phyloP scores from a whole-genome alignment of 92 coral and sea anemone species.

The Palythoa caribaeorum region DNA sequence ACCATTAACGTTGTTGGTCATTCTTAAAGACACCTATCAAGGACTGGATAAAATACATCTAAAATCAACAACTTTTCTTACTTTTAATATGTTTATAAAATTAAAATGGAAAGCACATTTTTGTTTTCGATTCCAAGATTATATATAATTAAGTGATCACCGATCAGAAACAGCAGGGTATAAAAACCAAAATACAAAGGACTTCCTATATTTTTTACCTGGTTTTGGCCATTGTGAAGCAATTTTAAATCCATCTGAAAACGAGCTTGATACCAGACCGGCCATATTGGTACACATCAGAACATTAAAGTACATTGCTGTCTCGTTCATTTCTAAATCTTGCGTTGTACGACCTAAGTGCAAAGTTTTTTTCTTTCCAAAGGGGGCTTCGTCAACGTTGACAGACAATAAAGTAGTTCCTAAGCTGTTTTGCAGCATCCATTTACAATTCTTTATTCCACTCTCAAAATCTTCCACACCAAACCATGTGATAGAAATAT shows the following conservation, averaged over 20 bases:
- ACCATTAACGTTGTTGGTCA: no score
- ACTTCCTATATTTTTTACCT: constrained; percentile 4
- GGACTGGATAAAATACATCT: no score
- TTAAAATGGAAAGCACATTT: no score
- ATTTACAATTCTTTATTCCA: constrained; percentile 73
- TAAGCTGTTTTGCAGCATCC: constrained; percentile 66
- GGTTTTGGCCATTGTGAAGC: constrained; percentile 91
- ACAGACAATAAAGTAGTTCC: constrained; percentile 48
- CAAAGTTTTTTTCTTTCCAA: constrained; percentile 63
- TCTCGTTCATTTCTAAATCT: constrained; percentile 45
- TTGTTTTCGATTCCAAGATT: neutral
- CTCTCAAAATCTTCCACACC: constrained; percentile 89
- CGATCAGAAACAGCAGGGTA: no score
- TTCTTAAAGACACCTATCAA: no score
- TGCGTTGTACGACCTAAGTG: constrained; percentile 58
- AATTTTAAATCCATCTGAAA: constrained; percentile 91
- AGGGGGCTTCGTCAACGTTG: constrained; percentile 27
- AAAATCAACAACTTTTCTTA: no score
- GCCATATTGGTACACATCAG: constrained; percentile 86
- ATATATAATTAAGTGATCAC: no score
- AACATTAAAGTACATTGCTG: constrained; percentile 64
- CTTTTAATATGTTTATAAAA: no score
- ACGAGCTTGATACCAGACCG: constrained; percentile 52
- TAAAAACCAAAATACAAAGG: neutral
- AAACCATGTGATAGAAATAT: constrained; percentile 83